Evolutionary conservation across 2,113 vertebrate genomes (phyloP), one percentile per base, ranked within the genome.

Genomic region (Erythrocercus mccallii): DNA sequence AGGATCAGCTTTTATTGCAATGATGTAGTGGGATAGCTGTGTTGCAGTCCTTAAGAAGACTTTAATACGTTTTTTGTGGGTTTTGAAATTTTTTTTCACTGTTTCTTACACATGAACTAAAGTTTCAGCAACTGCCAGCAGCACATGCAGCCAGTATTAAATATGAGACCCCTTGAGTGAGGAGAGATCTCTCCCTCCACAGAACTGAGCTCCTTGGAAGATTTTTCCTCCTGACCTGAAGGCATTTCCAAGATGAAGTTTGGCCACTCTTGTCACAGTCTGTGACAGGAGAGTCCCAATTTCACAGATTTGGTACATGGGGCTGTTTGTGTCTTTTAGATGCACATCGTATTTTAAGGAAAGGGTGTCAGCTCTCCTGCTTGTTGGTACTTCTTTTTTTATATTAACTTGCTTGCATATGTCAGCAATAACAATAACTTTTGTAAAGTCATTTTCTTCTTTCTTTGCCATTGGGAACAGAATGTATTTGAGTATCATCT

Each of bases 221-320:
- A 8, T 11, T 53, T 70, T 33, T 42, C 37, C 22, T 68, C 47
- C 35, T 68, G 33, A 21, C 18, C 35, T 37, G 38, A n/a, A 66
- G 50, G 14, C 6, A 33, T 40, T 60, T 61, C 28, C 33, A 33
- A 33, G 25, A 21, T 28, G 9, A 42, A 9, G 12, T 65, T 68
- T 87, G n/a, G 20, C 50, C 23, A 8, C 27, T 73, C 30, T 42
- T 42, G 30, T 79, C 21, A 8, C 27, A 6, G 37, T 11, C 50
- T 33, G 0, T 30, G 45, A 12, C 27, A 53, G 57, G 15, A 24
- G 33, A 64, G 6, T 18, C 25, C 19, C 2, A 0, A 2, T 60
- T 37, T 30, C 7, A 3, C 48, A 22, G 0, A 15, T 80, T 22
- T 60, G 35, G 10, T 78, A 9, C 4, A 0, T 13, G 8, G 33